Evolutionary conservation across 2,113 vertebrate species (phyloP), one percentile per base, ranked within the genome.

Genomic region (Otus sunia): DNA sequence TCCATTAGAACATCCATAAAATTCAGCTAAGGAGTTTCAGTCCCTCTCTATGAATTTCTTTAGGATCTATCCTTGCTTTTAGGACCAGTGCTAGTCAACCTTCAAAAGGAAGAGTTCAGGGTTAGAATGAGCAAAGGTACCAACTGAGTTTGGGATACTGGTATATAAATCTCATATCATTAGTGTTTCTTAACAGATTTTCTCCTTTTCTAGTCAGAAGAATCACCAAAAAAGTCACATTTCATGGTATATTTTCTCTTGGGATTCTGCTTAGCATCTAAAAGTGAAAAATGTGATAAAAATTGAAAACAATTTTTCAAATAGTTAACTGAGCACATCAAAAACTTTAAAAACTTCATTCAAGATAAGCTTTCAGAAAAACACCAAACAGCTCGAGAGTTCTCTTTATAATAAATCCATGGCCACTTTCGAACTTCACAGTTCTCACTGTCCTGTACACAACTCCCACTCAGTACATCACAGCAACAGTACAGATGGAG

Each of bases 381-480:
- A 59, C 29, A 74, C 13, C 18, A 41, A 78, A 29, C 73, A 91
- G 69, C 84, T 96, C 60, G 1, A 92, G 86, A 85, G 41, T 85
- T 95, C 34, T 95, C 89, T 92, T 90, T 92, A 95, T 95, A 94
- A 95, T 75, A 95, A 91, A 97, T 92, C 89, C 66, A 79, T 52
- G 96, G 62, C 92, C 92, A 96, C 92, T 97, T 97, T 95, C 41
- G 19, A 97, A 95, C 94, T 94, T 95, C 89, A 95, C 94, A 95
- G 96, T 96, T 97, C 96, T 97, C 96, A 97, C 96, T 97, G 95
- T 97, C 96, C 95, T 97, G 92, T 91, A 97, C 92, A 97, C 77
- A 97, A 97, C 96, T 96, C 92, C 96, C 95, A 97, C 96, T 95
- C 97, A 97, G 95, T 97, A 96, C 96, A 96, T 97, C 94, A 95